phyloP scores from a whole-genome alignment of 2,797 vertebrate species.

The Molossus alvarezi region DNA sequence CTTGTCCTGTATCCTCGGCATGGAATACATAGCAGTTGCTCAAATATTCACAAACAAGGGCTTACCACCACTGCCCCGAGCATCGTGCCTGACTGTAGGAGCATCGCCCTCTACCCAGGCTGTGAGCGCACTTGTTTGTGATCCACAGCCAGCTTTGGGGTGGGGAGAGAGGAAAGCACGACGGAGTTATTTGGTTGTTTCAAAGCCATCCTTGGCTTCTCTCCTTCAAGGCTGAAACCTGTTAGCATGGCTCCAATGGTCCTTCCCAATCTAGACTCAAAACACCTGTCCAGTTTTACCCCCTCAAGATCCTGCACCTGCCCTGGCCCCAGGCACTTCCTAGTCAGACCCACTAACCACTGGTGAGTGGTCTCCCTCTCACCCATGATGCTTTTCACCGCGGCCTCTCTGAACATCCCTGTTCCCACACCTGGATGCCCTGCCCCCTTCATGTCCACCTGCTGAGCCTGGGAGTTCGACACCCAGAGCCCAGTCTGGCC shows the following conservation, averaged over 20 bases:
- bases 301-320: rapidly evolving
- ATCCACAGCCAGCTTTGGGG: not conserved
- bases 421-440: not conserved
- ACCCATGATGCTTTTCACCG: not conserved
- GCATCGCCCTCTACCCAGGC: not conserved
- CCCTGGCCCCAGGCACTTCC: not conserved
- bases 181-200: not conserved
- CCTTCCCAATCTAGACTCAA: not conserved
- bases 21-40: not conserved
- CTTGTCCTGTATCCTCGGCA: not conserved
- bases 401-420: not conserved
- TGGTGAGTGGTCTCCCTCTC: not conserved
- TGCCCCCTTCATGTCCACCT: rapidly evolving
- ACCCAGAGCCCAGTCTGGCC: not conserved
- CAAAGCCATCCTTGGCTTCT: conserved; percentile 17
- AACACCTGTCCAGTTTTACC: not conserved
- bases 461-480: not conserved
- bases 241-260: not conserved
- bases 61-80: not conserved
- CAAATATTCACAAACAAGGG: not conserved
- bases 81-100: not conserved
- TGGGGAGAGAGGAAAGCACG: not conserved
- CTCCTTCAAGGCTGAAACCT: not conserved
- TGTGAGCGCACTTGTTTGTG: not conserved
- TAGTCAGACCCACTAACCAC: not conserved